Evolutionary conservation across 2,113 vertebrate genomes (phyloP).

Genomic region (Sinosuthora webbiana): DNA sequence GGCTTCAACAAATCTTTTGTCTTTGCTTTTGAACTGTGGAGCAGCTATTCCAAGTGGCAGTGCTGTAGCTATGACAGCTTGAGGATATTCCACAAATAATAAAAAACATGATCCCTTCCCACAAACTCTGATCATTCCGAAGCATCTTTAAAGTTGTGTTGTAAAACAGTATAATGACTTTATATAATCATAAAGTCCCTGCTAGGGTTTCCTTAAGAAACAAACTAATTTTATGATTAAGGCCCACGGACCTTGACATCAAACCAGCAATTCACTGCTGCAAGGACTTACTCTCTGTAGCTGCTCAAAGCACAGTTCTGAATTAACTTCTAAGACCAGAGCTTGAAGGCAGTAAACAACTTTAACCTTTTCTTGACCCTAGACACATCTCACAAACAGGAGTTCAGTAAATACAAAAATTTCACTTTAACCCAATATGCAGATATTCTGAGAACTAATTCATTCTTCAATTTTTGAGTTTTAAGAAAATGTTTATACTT

Average conservation of each 20-base stretch:
- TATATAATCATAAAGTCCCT: neutral
- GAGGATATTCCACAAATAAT: slow-evolving; percentile 6
- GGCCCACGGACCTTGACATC: neutral
- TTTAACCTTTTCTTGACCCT: slow-evolving; percentile 31
- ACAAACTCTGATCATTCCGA: slow-evolving; percentile 4
- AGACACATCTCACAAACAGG: slow-evolving; percentile 2
- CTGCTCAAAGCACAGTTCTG: slow-evolving; percentile 17
- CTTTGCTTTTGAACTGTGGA: neutral
- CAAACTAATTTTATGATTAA: slow-evolving; percentile 19
- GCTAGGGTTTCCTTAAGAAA: slow-evolving; percentile 43
- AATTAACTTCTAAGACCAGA: slow-evolving; percentile 30
- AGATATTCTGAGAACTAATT: neutral
- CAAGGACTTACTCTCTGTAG: neutral
- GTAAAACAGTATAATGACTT: slow-evolving; percentile 29
- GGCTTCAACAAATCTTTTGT: neutral
- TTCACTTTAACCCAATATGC: neutral
- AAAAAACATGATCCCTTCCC: neutral
- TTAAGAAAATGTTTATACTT: neutral
- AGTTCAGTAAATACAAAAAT: slow-evolving; percentile 1
- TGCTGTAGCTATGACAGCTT: neutral
- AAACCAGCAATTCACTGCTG: slow-evolving; percentile 26
- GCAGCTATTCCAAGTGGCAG: neutral
- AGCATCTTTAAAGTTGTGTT: neutral
- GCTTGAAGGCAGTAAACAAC: slow-evolving; percentile 33
- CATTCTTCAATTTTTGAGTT: neutral